Conservation (phyloP, 2,797 vertebrate genomes). For the Spea hammondii region DNA sequence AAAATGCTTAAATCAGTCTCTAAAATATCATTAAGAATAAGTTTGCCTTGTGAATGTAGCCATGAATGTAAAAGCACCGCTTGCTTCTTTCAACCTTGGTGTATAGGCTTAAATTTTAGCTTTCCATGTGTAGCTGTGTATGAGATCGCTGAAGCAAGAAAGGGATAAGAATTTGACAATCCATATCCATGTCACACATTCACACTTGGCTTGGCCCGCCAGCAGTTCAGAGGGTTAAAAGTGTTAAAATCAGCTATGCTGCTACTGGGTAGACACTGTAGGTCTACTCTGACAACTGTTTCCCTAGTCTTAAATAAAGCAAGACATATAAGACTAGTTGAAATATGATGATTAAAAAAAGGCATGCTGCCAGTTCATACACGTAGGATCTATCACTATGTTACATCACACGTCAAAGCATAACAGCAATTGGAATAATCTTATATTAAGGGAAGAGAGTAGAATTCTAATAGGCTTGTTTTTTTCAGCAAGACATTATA, state of each 20-base stretch:
- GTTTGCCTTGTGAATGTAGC: background rate
- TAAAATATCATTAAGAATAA: slow-evolving; percentile 5
- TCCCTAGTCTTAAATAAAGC: slow-evolving; percentile 31
- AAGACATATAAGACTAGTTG: slow-evolving; percentile 25
- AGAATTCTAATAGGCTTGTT: slow-evolving; percentile 38
- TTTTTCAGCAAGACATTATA: slow-evolving; percentile 20
- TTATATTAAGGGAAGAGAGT: slow-evolving; percentile 26
- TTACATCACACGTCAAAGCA: slow-evolving; percentile 40
- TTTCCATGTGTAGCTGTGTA: slow-evolving; percentile 31
- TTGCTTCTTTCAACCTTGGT: background rate
- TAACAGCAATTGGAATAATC: slow-evolving; percentile 33
- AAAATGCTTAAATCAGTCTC: background rate
- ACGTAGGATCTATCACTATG: slow-evolving; percentile 30
- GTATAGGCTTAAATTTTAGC: slow-evolving; percentile 8
- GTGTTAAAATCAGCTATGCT: slow-evolving; percentile 31
- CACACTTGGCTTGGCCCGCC: slow-evolving; percentile 27
- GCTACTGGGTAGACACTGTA: background rate
- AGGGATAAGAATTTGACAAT: slow-evolving; percentile 37
- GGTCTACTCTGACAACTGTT: slow-evolving; percentile 32
- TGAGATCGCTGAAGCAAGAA: slow-evolving; percentile 36
- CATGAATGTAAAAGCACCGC: background rate
- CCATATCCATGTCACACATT: slow-evolving; percentile 32
- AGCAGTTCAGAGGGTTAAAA: slow-evolving; percentile 32
- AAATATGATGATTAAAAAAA: slow-evolving; percentile 44
- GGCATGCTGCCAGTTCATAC: slow-evolving; percentile 25